Conservation (phyloP, 2,888 invertebrate genomes). For the Trichogramma dendrolimi region DNA sequence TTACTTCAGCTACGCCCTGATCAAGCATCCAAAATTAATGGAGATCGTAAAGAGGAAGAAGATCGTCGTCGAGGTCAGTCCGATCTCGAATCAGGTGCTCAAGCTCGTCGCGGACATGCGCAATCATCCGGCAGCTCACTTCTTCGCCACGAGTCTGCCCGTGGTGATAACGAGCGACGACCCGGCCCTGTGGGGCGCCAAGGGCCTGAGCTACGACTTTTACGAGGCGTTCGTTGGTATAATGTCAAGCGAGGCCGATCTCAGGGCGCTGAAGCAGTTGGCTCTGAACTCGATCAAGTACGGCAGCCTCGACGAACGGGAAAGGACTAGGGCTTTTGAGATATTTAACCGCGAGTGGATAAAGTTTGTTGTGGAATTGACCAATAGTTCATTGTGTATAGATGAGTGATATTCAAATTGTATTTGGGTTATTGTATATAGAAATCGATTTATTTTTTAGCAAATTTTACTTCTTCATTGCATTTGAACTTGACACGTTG, state of each 20-base stretch:
- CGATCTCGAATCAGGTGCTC: constrained; percentile 73
- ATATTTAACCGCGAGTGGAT: constrained; percentile 28
- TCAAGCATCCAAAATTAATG: constrained; percentile 68
- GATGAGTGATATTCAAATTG: no score
- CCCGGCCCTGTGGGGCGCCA: constrained; percentile 72
- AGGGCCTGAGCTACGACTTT: constrained; percentile 71
- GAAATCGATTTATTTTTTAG: no score
- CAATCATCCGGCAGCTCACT: constrained; percentile 68
- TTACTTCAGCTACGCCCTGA: constrained; percentile 55
- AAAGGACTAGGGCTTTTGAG: constrained; percentile 54
- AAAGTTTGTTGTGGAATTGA: no score
- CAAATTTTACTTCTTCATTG: no score
- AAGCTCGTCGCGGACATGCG: constrained; percentile 67
- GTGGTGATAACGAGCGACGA: constrained; percentile 76
- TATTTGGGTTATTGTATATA: no score
- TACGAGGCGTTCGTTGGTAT: constrained; percentile 75
- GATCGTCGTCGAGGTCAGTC: constrained; percentile 73
- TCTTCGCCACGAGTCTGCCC: constrained; percentile 66
- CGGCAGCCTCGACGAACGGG: constrained; percentile 57
- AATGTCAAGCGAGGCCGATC: constrained; percentile 64
- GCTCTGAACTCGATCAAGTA: constrained; percentile 71
- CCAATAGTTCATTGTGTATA: no score
- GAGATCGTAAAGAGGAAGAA: constrained; percentile 57
- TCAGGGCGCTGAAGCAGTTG: constrained; percentile 68
- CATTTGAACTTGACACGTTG: no score